Conservation (phyloP, 1,140 invertebrate species). For the Sarcophaga bullata region DNA sequence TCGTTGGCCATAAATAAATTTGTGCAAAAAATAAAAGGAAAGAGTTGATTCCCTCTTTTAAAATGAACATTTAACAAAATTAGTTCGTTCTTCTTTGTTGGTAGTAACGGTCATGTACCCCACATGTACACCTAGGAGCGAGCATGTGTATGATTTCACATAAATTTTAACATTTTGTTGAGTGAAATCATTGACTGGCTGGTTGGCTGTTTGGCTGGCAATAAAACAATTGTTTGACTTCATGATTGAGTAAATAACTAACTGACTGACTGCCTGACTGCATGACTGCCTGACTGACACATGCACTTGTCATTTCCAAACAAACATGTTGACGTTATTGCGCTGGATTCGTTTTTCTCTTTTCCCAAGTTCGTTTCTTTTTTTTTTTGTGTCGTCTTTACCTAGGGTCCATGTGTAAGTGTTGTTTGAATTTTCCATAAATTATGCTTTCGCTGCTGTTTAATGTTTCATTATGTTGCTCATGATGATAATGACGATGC, state of each 20-base stretch:
- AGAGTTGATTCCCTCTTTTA: neutral
- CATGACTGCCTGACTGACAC: neutral
- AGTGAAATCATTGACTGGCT: constrained; percentile 3
- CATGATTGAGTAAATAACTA: neutral
- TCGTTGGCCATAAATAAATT: too few relatives aligned
- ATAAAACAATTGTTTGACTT: neutral
- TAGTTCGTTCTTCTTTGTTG: neutral
- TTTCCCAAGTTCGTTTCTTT: neutral
- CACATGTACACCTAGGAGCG: neutral
- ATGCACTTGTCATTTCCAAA: neutral
- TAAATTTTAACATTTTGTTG: constrained; percentile 6
- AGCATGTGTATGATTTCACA: neutral
- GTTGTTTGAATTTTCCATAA: neutral
- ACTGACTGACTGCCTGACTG: neutral
- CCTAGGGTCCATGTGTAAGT: neutral
- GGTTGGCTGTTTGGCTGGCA: neutral
- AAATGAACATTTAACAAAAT: constrained; percentile 1
- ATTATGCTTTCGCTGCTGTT: neutral
- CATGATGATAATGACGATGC: neutral
- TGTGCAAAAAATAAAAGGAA: too few relatives aligned
- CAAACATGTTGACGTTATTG: neutral
- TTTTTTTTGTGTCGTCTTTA: too few relatives aligned
- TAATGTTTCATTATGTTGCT: neutral
- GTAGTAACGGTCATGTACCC: too few relatives aligned
- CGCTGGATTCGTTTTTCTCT: neutral